phyloP scores from a whole-genome alignment of 2,888 invertebrate species.

The Tetragonula carbonaria region DNA sequence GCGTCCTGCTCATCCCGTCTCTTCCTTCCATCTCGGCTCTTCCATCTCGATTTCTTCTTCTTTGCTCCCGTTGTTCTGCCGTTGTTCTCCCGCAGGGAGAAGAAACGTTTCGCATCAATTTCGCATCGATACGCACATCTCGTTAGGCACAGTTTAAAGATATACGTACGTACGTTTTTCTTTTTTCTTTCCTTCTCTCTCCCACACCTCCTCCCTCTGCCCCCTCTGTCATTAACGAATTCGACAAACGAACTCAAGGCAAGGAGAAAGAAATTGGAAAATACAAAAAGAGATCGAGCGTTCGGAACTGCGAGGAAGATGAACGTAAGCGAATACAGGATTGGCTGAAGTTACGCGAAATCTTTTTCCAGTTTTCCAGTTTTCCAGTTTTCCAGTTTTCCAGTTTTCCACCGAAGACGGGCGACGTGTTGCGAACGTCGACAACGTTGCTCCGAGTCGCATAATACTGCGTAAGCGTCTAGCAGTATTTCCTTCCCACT shows the following conservation, averaged over 20 bases:
- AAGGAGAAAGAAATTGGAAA: conserved; percentile 6
- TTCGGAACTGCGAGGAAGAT: background rate
- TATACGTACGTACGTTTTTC: conserved; percentile 8
- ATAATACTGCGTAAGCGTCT: conserved; percentile 75
- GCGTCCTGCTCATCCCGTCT: background rate
- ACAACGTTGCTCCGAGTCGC: conserved; percentile 53
- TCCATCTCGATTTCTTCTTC: background rate
- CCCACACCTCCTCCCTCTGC: too few relatives aligned
- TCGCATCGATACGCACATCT: conserved; percentile 31
- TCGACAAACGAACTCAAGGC: background rate
- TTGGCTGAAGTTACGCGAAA: background rate
- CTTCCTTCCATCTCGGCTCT: background rate
- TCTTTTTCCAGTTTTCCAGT: background rate
- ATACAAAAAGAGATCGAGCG: background rate
- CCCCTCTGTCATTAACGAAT: background rate
- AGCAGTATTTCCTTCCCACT: conserved; percentile 9
- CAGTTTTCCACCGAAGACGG: conserved; percentile 13
- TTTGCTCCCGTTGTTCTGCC: background rate
- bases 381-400: background rate
- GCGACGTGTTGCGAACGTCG: conserved; percentile 54
- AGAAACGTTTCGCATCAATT: conserved; percentile 21
- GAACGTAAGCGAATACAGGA: background rate
- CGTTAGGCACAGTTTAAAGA: conserved; percentile 66
- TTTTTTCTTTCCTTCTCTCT: too few relatives aligned
- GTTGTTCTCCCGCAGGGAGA: background rate